phyloP scores from a whole-genome alignment of 2,888 invertebrate genomes.

The Epiblema foenella region DNA sequence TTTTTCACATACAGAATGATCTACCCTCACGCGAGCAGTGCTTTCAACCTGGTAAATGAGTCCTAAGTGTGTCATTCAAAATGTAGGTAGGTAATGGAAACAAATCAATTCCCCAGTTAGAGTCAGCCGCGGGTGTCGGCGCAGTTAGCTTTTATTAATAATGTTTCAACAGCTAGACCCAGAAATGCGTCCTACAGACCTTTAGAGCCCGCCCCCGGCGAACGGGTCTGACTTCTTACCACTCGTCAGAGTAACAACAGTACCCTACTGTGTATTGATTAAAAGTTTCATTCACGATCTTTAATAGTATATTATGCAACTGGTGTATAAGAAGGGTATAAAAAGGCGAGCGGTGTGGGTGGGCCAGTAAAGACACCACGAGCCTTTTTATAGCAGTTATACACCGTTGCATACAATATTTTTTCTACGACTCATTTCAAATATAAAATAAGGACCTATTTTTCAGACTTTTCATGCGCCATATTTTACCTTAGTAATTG shows the following conservation, averaged over 20 bases:
- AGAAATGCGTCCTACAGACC: conserved; percentile 44
- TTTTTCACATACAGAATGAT: neutral
- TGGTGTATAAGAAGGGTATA: too few relatives aligned
- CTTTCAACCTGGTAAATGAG: neutral
- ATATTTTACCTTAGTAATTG: too few relatives aligned
- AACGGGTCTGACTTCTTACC: conserved; percentile 21
- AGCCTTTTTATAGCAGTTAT: too few relatives aligned
- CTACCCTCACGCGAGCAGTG: neutral
- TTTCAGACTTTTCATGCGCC: too few relatives aligned
- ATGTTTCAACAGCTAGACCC: conserved; percentile 37
- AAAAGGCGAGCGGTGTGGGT: too few relatives aligned
- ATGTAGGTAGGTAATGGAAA: conserved; percentile 26
- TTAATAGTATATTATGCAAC: too few relatives aligned
- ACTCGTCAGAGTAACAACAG: conserved; percentile 14
- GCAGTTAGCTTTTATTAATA: conserved; percentile 40
- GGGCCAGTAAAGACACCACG: too few relatives aligned
- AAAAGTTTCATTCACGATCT: too few relatives aligned
- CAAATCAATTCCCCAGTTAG: conserved; percentile 37
- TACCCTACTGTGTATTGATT: neutral
- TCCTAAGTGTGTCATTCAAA: conserved; percentile 16
- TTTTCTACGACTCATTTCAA: too few relatives aligned
- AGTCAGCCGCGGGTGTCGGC: conserved; percentile 32
- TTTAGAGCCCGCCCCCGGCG: conserved; percentile 37
- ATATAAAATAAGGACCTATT: too few relatives aligned
- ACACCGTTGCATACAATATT: too few relatives aligned